Evolutionary conservation across 2,888 invertebrate genomes (phyloP), one percentile per base, ranked within the genome.

Genomic region (Erannis defoliaria): DNA sequence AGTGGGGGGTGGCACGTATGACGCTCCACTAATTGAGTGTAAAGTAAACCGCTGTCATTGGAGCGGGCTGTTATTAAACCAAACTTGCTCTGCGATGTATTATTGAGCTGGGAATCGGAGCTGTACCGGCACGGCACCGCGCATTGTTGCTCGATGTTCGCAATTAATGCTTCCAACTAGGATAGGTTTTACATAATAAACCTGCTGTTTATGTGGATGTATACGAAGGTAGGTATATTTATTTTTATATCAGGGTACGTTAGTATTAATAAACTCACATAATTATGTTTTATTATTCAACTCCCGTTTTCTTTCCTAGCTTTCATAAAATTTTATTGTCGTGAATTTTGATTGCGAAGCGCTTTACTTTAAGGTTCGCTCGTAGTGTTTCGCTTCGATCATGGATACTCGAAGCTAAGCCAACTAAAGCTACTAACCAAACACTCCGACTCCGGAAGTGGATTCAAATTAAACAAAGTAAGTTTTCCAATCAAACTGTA

Each of bases 1-100:
- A 45, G 61, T 63, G 59, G 68, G 56, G 56, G 60, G 67, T 74
- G 72, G 73, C 77, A 76, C 78, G 77, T 81, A 80, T 80, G 80
- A 77, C 73, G 79, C 75, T 77, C 70, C 80, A 76, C 82, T 85
- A 85, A 85, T 85, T 85, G 84, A 85, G 84, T 85, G 84, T 84
- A 82, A 82, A 84, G 79, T 80, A 83, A 84, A 82, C 83, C 83
- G 75, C 78, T 80, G 81, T 81, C 80, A 81, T 80, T 76, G 77
- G 78, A 74, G 75, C 77, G 75, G 74, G 77, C 74, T 70, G 72
- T 79, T 81, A 82, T 81, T 79, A 82, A 78, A 79, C 75, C 72
- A 71, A 78, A 78, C 80, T 77, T 75, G 72, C 76, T 75, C 75
- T 69, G 72, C 67, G 55, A 74, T 72, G 77, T 76, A 76, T 77